Conservation (phyloP, 2,113 vertebrate species). For the zebrafish (Danio rerio) region GRCz12tu NC_133188.1:20603501-20604000, state of each 20-base stretch:
- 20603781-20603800: too few species aligned
- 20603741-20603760: conserved; percentile 5
- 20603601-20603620: too few species aligned
- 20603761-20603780: not conserved
- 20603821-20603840: not conserved
- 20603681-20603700: not conserved
- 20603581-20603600: not conserved
- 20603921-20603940: conserved; percentile 27
- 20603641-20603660: too few species aligned
- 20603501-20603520: not conserved
- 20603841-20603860: not conserved
- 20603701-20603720: not conserved
- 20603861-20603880: not conserved
- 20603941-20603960: not conserved
- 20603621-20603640: too few species aligned
- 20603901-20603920: not conserved
- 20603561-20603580: not conserved
- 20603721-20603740: not conserved
- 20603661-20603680: too few species aligned
- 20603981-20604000: conserved; percentile 12
- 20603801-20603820: not conserved
- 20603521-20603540: not conserved
- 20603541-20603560: conserved; percentile 5
- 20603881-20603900: not conserved
- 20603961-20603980: conserved; percentile 14